A percentile compares a stretch with the other conserved stretches of the same genome.
phyloP scores from a whole-genome alignment of 2,113 vertebrate species.

The Peromyscus maniculatus region DNA sequence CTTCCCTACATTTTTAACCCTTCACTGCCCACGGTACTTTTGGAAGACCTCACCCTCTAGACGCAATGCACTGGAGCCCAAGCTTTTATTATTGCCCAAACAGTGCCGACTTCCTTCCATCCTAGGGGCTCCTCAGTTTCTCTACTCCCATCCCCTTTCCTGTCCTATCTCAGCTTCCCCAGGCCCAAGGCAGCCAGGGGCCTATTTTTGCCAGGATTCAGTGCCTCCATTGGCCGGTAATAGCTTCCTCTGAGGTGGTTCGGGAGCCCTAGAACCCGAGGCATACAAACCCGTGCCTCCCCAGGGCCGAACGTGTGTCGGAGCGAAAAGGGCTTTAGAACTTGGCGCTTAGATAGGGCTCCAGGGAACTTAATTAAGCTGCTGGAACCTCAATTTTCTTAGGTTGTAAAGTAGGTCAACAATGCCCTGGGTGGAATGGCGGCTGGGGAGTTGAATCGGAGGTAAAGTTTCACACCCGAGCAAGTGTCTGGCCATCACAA shows the following conservation, averaged over 20 bases:
- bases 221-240: neutral
- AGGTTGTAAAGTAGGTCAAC: conserved; percentile 66
- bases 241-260: neutral
- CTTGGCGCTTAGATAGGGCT: conserved; percentile 8
- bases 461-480: neutral
- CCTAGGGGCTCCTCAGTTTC: neutral
- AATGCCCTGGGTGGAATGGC: neutral
- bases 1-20: neutral
- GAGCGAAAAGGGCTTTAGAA: conserved; percentile 48
- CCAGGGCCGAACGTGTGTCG: neutral
- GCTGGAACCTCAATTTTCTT: conserved; percentile 56
- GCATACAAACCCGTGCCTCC: neutral
- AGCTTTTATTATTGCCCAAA: neutral
- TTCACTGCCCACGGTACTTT: neutral
- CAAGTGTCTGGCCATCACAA: neutral
- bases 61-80: neutral
- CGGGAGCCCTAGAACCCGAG: conserved; percentile 13
- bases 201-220: neutral
- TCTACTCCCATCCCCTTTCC: neutral
- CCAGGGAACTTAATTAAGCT: conserved; percentile 63
- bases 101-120: neutral
- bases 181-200: neutral
- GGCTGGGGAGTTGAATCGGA: neutral
- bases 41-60: neutral
- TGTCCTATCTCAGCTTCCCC: neutral